These are phyloP conservation scores for Resseliella maxima DNA, from an alignment of 2,888 invertebrate genomes.

Conservation along the genomic window DNA sequence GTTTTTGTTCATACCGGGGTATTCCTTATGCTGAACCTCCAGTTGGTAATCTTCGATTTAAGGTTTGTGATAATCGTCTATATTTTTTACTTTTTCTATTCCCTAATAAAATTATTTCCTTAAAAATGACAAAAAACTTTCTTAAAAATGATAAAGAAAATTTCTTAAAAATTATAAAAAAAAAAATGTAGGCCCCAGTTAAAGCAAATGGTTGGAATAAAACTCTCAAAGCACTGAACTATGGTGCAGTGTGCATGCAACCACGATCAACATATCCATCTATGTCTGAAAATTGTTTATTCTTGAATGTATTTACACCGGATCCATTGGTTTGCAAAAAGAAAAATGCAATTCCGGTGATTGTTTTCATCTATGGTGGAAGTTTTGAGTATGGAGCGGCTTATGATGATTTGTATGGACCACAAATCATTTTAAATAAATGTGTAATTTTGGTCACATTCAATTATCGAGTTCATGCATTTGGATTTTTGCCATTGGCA, in stretches of 20 bases:
- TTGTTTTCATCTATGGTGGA: background rate
- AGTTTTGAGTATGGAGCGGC: background rate
- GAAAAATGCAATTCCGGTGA: background rate
- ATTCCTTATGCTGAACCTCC: background rate
- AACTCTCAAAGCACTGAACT: background rate
- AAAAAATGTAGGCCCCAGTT: background rate
- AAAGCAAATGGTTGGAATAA: background rate
- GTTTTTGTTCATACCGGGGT: background rate
- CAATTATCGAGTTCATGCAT: background rate
- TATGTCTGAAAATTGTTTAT: background rate
- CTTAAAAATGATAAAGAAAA: too few relatives aligned
- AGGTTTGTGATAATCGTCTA: too few relatives aligned
- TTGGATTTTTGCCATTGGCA: background rate
- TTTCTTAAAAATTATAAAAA: too few relatives aligned
- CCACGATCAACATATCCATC: background rate
- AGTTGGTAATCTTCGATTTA: background rate
- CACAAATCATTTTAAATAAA: background rate
- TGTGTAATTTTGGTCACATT: background rate
- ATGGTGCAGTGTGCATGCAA: background rate
- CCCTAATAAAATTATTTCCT: too few relatives aligned
- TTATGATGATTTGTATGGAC: background rate
- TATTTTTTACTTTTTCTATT: too few relatives aligned
- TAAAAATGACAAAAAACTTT: too few relatives aligned
- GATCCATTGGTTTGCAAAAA: background rate
- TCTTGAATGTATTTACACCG: background rate